These are phyloP conservation scores for Gryllus longicercus DNA, from an alignment of 2,888 invertebrate genomes.

Conservation along the genomic window DNA sequence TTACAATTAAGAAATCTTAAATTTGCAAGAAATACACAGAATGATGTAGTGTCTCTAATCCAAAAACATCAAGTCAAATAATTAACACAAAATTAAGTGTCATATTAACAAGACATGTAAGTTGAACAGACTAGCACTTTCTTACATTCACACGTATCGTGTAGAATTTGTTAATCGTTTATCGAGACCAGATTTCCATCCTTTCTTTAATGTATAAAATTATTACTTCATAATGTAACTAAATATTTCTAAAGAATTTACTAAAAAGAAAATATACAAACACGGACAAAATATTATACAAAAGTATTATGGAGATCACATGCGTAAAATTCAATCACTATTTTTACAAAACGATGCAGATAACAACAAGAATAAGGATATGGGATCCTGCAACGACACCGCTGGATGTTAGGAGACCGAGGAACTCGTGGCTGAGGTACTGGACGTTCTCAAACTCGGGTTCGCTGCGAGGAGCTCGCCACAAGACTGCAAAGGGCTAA, in stretches of 20 bases:
- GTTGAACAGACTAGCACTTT: background rate
- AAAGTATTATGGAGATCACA: background rate
- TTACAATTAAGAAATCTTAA: background rate
- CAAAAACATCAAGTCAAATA: background rate
- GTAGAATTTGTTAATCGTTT: background rate
- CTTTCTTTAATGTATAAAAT: background rate
- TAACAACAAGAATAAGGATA: background rate
- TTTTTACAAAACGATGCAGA: background rate
- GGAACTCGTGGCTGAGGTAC: background rate
- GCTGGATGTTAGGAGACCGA: background rate
- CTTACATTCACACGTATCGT: slow-evolving; percentile 1
- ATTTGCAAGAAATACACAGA: background rate
- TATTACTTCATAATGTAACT: slow-evolving; percentile 17
- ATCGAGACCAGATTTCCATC: slow-evolving; percentile 5
- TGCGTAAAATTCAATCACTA: background rate
- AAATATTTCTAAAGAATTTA: slow-evolving; percentile 17
- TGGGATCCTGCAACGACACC: slow-evolving; percentile 2
- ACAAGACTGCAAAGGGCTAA: too few relatives aligned
- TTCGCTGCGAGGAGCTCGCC: too few relatives aligned
- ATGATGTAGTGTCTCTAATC: background rate
- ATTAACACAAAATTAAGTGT: background rate
- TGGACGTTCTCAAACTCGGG: background rate
- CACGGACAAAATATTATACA: background rate
- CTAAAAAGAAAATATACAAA: background rate
- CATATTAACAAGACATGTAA: slow-evolving; percentile 17